These are phyloP conservation scores for Panopea generosa DNA, from an alignment of 2,888 invertebrate genomes.

Conservation along the genomic window DNA sequence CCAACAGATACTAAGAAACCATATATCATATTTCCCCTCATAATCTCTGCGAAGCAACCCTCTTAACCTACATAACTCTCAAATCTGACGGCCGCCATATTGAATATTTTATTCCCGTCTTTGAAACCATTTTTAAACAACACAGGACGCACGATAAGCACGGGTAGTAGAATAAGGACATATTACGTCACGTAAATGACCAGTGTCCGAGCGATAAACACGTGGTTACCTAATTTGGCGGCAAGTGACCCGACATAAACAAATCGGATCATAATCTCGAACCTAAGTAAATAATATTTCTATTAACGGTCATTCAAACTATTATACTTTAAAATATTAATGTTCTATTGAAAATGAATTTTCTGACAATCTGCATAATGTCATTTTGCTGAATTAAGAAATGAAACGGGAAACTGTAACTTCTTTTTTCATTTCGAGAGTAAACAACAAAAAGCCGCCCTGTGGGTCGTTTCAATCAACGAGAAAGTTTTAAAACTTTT, in stretches of 20 bases:
- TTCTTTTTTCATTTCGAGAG: constrained; percentile 24
- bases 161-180: not conserved
- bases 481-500: not conserved
- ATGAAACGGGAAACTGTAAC: no score
- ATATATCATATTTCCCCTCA: no score
- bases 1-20: no score
- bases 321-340: no score
- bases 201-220: constrained; percentile 17
- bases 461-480: constrained; percentile 27
- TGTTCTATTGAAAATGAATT: no score
- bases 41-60: not conserved
- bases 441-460: constrained; percentile 24
- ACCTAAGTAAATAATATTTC: not conserved
- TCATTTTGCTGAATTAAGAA: no score
- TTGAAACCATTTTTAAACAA: not conserved
- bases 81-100: constrained; percentile 21
- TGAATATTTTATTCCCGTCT: constrained; percentile 16
- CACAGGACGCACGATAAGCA: not conserved
- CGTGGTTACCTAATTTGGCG: constrained; percentile 45
- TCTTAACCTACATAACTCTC: not conserved
- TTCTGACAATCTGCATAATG: no score
- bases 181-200: not conserved
- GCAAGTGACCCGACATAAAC: constrained; percentile 21
- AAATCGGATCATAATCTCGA: constrained; percentile 30
- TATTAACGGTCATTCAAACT: no score